These are phyloP conservation scores for Malacosoma neustria DNA, from an alignment of 2,888 invertebrate genomes.

Conservation along the genomic window DNA sequence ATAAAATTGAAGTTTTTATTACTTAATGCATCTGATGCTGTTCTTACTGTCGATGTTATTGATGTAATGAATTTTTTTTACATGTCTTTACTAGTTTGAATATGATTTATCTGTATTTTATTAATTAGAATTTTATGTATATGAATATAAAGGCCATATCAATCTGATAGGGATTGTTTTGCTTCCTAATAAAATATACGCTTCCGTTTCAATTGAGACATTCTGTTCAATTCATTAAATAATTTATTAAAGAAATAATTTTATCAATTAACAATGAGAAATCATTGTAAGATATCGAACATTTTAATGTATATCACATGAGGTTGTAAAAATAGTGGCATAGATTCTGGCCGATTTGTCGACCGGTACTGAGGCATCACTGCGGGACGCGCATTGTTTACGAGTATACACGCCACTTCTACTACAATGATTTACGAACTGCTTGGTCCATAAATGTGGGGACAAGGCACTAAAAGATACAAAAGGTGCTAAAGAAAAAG, in stretches of 20 bases:
- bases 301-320: too few relatives aligned
- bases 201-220: too few relatives aligned
- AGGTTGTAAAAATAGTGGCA: too few relatives aligned
- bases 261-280: too few relatives aligned
- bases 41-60: constrained; percentile 15
- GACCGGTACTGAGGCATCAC: constrained; percentile 26
- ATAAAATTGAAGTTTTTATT: constrained; percentile 42
- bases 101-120: background rate
- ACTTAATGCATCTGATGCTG: constrained; percentile 25
- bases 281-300: too few relatives aligned
- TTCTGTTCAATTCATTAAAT: too few relatives aligned
- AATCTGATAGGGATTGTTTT: too few relatives aligned
- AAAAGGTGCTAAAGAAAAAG: constrained; percentile 74
- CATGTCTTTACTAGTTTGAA: background rate
- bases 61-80: constrained; percentile 12
- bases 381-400: constrained; percentile 59
- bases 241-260: too few relatives aligned
- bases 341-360: too few relatives aligned
- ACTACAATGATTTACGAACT: constrained; percentile 73
- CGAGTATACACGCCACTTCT: constrained; percentile 63
- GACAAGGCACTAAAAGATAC: constrained; percentile 72
- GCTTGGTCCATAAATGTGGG: constrained; percentile 66
- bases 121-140: background rate
- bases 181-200: too few relatives aligned
- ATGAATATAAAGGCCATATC: too few relatives aligned